Conservation (phyloP, 2,888 invertebrate genomes). For the Drosophila ezoana region DNA sequence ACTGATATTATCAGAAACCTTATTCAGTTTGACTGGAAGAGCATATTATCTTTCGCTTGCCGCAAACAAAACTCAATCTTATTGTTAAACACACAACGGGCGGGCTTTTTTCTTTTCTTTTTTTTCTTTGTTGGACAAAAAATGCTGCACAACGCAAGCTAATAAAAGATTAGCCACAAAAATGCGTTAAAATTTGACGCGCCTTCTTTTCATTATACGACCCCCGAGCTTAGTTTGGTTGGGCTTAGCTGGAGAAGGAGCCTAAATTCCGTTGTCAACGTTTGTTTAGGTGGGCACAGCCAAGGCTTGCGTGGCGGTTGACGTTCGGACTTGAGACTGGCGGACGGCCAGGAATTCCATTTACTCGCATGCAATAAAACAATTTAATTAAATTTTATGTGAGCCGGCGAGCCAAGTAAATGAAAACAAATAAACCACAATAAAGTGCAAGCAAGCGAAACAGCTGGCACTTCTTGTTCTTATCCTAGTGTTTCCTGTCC, state of each 20-base stretch:
- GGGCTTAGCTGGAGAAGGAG: background rate
- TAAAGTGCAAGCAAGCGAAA: constrained; percentile 51
- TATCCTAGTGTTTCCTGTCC: constrained; percentile 18
- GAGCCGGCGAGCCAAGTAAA: constrained; percentile 57
- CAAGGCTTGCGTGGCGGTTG: background rate
- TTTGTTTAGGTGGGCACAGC: constrained; percentile 9
- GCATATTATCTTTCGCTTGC: constrained; percentile 6
- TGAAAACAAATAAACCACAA: constrained; percentile 80
- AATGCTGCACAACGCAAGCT: constrained; percentile 40
- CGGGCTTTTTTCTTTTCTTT: too few relatives aligned
- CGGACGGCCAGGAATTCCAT: constrained; percentile 60
- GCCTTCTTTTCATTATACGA: constrained; percentile 54
- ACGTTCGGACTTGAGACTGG: constrained; percentile 21
- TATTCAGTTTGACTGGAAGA: background rate
- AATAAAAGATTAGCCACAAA: constrained; percentile 66
- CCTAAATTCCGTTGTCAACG: constrained; percentile 26
- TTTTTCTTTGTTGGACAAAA: background rate
- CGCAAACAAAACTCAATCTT: background rate
- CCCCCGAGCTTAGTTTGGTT: background rate
- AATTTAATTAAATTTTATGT: constrained; percentile 79
- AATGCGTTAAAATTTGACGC: constrained; percentile 42
- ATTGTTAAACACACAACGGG: background rate
- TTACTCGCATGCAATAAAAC: constrained; percentile 70
- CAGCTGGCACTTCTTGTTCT: constrained; percentile 39
- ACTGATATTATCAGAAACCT: background rate